phyloP scores from a whole-genome alignment of 2,888 invertebrate species.

The Operophtera brumata region DNA sequence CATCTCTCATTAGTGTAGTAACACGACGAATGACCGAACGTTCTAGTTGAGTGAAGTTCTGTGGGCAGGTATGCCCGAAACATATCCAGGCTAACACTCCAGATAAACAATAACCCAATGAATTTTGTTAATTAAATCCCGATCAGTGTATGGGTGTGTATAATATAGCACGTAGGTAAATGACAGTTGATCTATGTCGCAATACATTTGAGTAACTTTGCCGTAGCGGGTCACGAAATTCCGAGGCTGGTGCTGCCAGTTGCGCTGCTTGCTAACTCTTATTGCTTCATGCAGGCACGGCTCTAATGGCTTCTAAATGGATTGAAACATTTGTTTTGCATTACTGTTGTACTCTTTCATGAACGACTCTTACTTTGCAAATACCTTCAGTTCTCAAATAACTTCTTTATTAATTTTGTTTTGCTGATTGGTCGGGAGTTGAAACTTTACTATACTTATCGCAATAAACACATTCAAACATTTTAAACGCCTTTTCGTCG shows the following conservation, averaged over 20 bases:
- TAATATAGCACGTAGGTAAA: constrained; percentile 16
- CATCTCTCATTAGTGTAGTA: too few species aligned
- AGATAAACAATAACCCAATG: constrained; percentile 2
- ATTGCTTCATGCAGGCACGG: constrained; percentile 45
- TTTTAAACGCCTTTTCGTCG: neutral
- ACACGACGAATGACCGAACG: too few species aligned
- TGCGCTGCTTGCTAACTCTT: constrained; percentile 43
- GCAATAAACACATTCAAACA: neutral
- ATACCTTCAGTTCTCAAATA: neutral
- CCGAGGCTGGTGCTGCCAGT: constrained; percentile 54
- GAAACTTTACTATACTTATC: neutral
- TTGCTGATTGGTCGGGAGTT: neutral
- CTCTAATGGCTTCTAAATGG: constrained; percentile 21
- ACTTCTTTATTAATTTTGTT: neutral
- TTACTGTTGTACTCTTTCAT: constrained; percentile 25
- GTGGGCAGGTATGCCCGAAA: neutral
- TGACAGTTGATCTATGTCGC: constrained; percentile 43
- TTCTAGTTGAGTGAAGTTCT: neutral
- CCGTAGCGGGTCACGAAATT: constrained; percentile 54
- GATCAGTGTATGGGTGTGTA: neutral
- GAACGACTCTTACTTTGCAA: constrained; percentile 22
- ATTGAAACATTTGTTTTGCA: constrained; percentile 32
- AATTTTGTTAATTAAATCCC: constrained; percentile 1
- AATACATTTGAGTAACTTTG: constrained; percentile 50
- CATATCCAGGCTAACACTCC: neutral